phyloP scores from a whole-genome alignment of 2,888 invertebrate genomes.

The Anoplius nigerrimus region DNA sequence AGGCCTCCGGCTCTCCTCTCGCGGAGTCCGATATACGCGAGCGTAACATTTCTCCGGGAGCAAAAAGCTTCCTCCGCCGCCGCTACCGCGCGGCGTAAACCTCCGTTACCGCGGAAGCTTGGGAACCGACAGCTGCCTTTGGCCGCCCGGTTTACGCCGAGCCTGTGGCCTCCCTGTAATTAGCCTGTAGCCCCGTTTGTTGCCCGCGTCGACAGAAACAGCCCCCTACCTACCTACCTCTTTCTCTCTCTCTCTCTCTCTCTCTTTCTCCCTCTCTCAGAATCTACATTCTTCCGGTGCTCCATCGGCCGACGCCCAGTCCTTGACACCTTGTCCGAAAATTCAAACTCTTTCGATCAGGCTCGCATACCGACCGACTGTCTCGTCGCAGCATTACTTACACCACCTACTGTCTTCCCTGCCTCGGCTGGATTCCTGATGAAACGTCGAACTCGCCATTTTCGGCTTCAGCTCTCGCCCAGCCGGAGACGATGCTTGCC shows the following conservation, averaged over 20 bases:
- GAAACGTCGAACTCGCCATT: too few relatives aligned
- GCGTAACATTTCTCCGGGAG: slow-evolving; percentile 35
- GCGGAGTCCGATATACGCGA: slow-evolving; percentile 11
- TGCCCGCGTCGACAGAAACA: slow-evolving; percentile 47
- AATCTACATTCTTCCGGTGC: too few relatives aligned
- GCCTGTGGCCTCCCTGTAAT: slow-evolving; percentile 65
- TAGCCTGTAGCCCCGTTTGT: slow-evolving; percentile 62
- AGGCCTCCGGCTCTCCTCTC: slow-evolving; percentile 7
- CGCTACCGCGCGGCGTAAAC: slow-evolving; percentile 33
- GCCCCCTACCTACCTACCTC: slow-evolving; percentile 24
- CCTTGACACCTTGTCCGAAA: too few relatives aligned
- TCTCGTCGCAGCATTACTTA: too few relatives aligned
- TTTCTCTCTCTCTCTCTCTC: slow-evolving; percentile 25
- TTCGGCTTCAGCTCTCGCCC: too few relatives aligned
- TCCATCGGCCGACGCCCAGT: too few relatives aligned
- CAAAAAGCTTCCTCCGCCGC: slow-evolving; percentile 50
- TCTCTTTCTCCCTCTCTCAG: slow-evolving; percentile 4
- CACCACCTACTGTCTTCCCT: too few relatives aligned
- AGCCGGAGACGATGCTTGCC: too few relatives aligned
- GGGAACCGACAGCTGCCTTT: slow-evolving; percentile 67
- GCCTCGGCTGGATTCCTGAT: too few relatives aligned
- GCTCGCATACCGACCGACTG: too few relatives aligned
- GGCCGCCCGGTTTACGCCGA: slow-evolving; percentile 58
- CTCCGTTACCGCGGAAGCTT: slow-evolving; percentile 56
- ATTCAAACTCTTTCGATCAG: too few relatives aligned